phyloP scores from a whole-genome alignment of 1,140 invertebrate genomes.

The Drosophila kohkoa region DNA sequence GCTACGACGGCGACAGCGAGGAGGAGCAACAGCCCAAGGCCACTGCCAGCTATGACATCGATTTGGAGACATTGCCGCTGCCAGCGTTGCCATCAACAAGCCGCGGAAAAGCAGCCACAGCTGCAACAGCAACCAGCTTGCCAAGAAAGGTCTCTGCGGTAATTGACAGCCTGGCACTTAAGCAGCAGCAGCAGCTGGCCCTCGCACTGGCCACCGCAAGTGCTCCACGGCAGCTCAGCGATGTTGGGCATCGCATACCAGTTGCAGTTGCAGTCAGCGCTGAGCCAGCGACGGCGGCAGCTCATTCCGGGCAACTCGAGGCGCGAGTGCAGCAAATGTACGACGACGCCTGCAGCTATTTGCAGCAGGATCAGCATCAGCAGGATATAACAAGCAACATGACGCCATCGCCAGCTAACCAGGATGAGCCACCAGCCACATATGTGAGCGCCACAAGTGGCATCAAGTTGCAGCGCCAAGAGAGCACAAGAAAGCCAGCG shows the following conservation, averaged over 20 bases:
- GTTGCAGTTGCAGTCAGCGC: constrained; percentile 43
- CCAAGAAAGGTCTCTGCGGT: constrained; percentile 39
- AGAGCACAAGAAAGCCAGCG: constrained; percentile 23
- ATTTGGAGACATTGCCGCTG: constrained; percentile 70
- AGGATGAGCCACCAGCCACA: constrained; percentile 37
- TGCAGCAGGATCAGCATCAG: constrained; percentile 59
- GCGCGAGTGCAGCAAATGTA: constrained; percentile 67
- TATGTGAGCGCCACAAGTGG: constrained; percentile 72
- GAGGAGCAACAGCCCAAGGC: constrained; percentile 57
- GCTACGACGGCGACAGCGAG: constrained; percentile 71
- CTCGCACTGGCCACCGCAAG: constrained; percentile 42
- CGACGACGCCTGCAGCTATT: constrained; percentile 74
- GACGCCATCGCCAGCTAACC: constrained; percentile 45
- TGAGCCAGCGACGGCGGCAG: constrained; percentile 29
- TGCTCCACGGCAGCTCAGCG: neutral
- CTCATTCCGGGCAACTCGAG: constrained; percentile 20
- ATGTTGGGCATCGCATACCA: constrained; percentile 57
- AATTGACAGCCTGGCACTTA: constrained; percentile 75
- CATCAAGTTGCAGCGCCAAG: constrained; percentile 72
- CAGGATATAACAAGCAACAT: constrained; percentile 26
- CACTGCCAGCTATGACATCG: constrained; percentile 41
- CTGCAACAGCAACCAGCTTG: constrained; percentile 45
- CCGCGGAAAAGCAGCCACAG: constrained; percentile 14
- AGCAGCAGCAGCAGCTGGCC: constrained; percentile 74
- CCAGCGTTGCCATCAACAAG: constrained; percentile 44